Base-by-base conservation (phyloP, 2,888 invertebrate species). In the Dioctria rufipes region DNA sequence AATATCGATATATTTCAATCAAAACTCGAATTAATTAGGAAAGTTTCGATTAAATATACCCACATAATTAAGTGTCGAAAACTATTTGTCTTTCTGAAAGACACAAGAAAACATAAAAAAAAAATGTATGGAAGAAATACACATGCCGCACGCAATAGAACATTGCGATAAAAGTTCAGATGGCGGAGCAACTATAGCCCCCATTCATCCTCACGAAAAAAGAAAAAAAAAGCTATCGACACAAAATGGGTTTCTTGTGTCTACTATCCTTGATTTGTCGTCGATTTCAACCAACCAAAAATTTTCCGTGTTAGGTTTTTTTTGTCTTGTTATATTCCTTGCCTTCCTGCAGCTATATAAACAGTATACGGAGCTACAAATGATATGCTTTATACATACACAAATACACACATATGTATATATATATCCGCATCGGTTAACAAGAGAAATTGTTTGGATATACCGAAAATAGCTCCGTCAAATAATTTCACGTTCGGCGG, bases 1-100 rank as follows among this genome's bases (percentile, higher is more conserved):
- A 73, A 73, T 40, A 58, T 37, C 73, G 42, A 73, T 73, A 73
- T 58, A 54, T 60, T 73, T 73, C 73, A 73, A 73, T 73, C 73
- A 73, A 73, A 42, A 40, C 58, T n/a, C 11, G 42, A 73, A 73
- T 73, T 73, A 73, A 73, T 73, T 58, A 58, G 42, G 58, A 58
- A 40, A 51, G n/a, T 51, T 54, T 73, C 39, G 73, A 58, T 73
- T 40, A 54, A 11, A 4, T 5, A 58, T 37, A 58, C 39, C 25
- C 73, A 58, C 42, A 42, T 73, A 73, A 73, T 73, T 73, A 73
- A 73, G 73, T 73, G 73, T 58, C 73, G 73, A 73, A 73, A 73
- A 73, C 73, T 73, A 73, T 73, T 73, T 73, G 58, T 73, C 73
- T 73, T 37, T 67, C 13, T 13, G 13, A 42, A n/a, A 51, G 37